Base-by-base conservation (phyloP, 2,113 vertebrate genomes). In the Ailuropoda melanoleuca region DNA sequence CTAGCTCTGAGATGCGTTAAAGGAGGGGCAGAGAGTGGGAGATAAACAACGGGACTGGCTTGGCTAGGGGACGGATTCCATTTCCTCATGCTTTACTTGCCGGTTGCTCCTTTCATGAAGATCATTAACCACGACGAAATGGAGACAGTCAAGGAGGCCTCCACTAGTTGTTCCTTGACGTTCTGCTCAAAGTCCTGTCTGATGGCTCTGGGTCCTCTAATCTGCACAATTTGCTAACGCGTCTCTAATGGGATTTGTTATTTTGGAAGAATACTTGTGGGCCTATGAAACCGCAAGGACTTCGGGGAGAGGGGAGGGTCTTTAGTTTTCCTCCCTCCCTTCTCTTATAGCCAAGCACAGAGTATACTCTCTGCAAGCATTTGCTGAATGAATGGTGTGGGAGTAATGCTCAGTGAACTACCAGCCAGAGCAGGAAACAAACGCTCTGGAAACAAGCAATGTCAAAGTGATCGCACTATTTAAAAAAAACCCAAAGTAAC, bases 371-470 rank as follows among this genome's bases (percentile, higher is more conserved):
- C 48, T 68, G 46, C 34, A 46, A 81, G 19, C 62, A 66, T 72
- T 72, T 98, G 92, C 53, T 81, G 88, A 82, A 78, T 55, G 46
- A 64, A 92, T 84, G 93, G 66, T 81, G 43, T 88, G 75, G 70
- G 83, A 81, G n/a, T 55, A 46, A 88, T 19, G 46, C 80, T 96
- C 48, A 74, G 83, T 55, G 60, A 92, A 92, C 46, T 26, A 72
- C 58, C 62, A 64, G 43, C 48, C 56, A 93, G 93, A 86, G 93
- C 72, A 50, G 29, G 50, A 43, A 96, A 88, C 50, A 83, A 95
- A 89, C 56, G 95, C 72, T 92, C 66, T 86, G 23, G 58, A 74
- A 72, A 66, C 19, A 85, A 39, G 43, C 48, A 64, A 90, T 17
- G 70, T 80, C 66, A 85, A 37, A 85, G 34, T 17, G 85, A 92